phyloP scores from a whole-genome alignment of 2,113 vertebrate genomes.

The Climacteris rufus region DNA sequence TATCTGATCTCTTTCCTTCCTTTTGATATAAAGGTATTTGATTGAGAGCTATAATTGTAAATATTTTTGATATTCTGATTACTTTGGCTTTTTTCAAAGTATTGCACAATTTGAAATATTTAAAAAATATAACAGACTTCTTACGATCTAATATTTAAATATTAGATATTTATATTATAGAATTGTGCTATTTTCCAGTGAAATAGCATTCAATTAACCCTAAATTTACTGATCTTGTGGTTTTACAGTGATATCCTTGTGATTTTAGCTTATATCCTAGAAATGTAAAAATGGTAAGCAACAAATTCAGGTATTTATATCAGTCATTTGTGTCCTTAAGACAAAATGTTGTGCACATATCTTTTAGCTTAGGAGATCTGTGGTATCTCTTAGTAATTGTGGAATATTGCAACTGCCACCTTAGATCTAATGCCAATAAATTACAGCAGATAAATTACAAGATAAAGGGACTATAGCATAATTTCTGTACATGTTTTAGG shows the following conservation, averaged over 20 bases:
- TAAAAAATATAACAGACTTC: not conserved
- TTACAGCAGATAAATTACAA: not conserved
- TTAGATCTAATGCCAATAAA: not conserved
- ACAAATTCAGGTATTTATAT: not conserved
- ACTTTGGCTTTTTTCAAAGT: not conserved
- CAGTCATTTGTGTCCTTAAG: not conserved
- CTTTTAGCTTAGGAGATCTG: not conserved
- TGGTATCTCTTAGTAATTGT: not conserved
- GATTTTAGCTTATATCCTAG: not conserved
- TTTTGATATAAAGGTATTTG: slow-evolving; percentile 3
- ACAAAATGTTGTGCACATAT: not conserved
- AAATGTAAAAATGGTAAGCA: not conserved
- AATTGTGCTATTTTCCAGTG: not conserved
- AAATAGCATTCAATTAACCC: not conserved
- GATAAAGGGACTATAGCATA: not conserved
- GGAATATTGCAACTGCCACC: not conserved
- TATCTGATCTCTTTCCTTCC: not conserved
- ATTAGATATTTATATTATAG: not conserved
- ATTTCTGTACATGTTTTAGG: not conserved
- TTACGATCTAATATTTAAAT: not conserved
- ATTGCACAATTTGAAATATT: not conserved
- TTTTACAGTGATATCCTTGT: not conserved
- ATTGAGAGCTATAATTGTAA: slow-evolving; percentile 13
- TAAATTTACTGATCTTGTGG: not conserved
- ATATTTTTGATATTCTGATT: not conserved